phyloP scores from a whole-genome alignment of 2,113 vertebrate species.

The Merops nubicus region DNA sequence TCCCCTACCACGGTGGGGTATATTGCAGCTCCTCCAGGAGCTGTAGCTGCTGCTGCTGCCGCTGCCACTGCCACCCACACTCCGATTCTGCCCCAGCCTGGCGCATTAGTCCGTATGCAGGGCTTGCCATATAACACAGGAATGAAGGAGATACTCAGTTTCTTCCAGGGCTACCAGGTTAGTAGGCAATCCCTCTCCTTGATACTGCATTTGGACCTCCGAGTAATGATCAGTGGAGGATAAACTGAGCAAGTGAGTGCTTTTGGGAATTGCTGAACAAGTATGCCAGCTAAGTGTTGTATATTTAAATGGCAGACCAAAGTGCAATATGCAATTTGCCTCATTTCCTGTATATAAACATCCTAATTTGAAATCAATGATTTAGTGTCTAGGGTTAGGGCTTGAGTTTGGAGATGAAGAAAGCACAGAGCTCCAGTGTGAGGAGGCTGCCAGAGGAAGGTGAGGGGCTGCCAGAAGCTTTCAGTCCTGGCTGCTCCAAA shows the following conservation, averaged over 20 bases:
- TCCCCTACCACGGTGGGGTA: conserved; percentile 93
- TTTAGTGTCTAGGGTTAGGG: neutral
- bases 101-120: conserved; percentile 93
- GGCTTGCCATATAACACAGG: conserved; percentile 93
- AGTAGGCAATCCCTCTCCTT: conserved; percentile 33
- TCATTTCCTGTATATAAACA: neutral
- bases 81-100: conserved; percentile 84
- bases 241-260: neutral
- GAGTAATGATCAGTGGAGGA: neutral
- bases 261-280: neutral
- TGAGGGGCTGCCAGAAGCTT: neutral
- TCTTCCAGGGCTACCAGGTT: conserved; percentile 98
- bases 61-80: conserved; percentile 82
- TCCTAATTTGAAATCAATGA: neutral
- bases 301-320: neutral
- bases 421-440: fast-evolving
- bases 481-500: neutral
- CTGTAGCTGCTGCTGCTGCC: conserved; percentile 85
- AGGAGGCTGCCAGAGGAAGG: neutral
- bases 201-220: neutral
- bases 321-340: neutral
- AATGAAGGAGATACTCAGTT: conserved; percentile 95
- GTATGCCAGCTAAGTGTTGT: neutral
- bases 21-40: conserved; percentile 87
- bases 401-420: neutral